phyloP scores from a whole-genome alignment of 2,797 vertebrate species.

The Uromys caudimaculatus region DNA sequence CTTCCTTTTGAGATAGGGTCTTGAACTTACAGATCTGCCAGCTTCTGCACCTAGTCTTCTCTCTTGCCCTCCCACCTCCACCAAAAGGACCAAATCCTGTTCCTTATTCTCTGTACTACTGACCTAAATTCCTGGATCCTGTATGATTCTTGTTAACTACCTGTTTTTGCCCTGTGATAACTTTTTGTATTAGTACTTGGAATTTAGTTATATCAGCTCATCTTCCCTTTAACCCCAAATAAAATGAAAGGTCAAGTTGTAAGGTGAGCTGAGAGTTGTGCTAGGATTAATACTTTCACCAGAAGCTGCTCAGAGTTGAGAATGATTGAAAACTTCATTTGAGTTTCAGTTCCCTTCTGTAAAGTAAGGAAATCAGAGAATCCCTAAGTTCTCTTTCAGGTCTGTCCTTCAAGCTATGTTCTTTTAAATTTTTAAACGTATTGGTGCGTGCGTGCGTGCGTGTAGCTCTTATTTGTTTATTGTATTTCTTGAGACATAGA shows the following conservation, averaged over 20 bases:
- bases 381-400: too few relatives aligned
- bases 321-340: slow-evolving; percentile 9
- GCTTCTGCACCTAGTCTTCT: neutral
- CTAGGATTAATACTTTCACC: neutral
- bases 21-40: neutral
- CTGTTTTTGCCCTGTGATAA: neutral
- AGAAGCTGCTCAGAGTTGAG: neutral
- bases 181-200: neutral
- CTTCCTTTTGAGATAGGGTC: neutral
- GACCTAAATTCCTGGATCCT: neutral
- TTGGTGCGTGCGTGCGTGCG: neutral
- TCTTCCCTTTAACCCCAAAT: neutral
- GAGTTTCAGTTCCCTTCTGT: neutral
- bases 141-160: neutral
- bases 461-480: neutral
- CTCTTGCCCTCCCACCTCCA: neutral
- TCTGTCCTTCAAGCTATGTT: too few relatives aligned
- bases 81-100: neutral
- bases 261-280: neutral
- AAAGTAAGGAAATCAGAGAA: too few relatives aligned
- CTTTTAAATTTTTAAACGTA: too few relatives aligned
- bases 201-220: neutral
- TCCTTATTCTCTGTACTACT: neutral
- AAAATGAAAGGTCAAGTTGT: slow-evolving; percentile 17
- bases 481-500: neutral